A percentile compares a stretch with the other conserved stretches of the same genome.
Evolutionary conservation across 2,113 vertebrate genomes (phyloP).

Genomic region (Craseonycteris thonglongyai): DNA sequence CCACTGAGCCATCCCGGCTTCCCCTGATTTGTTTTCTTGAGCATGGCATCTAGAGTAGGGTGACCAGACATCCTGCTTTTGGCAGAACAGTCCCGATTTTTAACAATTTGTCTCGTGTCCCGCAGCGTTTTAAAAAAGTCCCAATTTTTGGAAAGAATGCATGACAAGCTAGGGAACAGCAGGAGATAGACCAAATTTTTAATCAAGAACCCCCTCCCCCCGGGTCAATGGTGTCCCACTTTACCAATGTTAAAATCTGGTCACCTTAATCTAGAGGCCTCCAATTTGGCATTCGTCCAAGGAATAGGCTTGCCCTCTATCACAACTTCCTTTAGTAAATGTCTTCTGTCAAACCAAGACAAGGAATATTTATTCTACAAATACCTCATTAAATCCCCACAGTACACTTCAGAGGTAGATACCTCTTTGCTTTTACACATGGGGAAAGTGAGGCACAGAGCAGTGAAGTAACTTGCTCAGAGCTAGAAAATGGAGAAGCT

Average conservation of each 20-base stretch:
- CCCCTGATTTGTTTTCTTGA: too few species aligned
- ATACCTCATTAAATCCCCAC: background rate
- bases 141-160: too few species aligned
- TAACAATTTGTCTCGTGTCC: too few species aligned
- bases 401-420: background rate
- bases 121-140: too few species aligned
- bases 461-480: background rate
- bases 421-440: constrained; percentile 6
- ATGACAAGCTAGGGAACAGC: too few species aligned
- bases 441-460: background rate
- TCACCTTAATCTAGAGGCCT: background rate
- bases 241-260: too few species aligned
- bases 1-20: too few species aligned
- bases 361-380: background rate
- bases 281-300: background rate
- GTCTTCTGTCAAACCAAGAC: background rate
- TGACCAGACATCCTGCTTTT: too few species aligned
- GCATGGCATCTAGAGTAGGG: background rate
- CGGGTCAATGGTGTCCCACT: too few species aligned
- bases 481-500: background rate
- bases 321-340: background rate
- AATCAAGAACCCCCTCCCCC: too few species aligned
- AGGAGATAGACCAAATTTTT: too few species aligned
- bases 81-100: too few species aligned
- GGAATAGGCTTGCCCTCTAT: background rate